Percentiles rank a stretch among this genome's conserved stretches.
phyloP scores from a whole-genome alignment of 2,888 invertebrate genomes.

The Lasioglossum lativentre region DNA sequence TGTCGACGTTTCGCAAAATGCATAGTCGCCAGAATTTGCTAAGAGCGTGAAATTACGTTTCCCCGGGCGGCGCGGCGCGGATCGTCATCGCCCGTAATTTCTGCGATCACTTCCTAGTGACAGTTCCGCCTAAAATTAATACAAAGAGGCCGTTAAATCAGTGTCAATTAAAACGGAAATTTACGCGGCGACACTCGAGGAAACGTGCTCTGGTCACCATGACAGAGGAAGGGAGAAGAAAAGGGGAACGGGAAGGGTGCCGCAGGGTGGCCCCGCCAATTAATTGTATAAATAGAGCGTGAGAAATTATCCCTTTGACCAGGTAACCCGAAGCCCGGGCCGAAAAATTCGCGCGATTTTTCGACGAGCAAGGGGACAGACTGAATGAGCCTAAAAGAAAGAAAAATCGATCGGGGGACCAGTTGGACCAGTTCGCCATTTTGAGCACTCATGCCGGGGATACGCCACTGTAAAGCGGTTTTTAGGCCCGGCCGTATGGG shows the following conservation, averaged over 20 bases:
- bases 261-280: constrained; percentile 2
- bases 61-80: constrained; percentile 22
- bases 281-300: constrained; percentile 29
- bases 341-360: constrained; percentile 25
- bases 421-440: constrained; percentile 77
- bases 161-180: constrained; percentile 65
- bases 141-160: constrained; percentile 62
- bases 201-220: background rate
- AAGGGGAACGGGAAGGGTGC: background rate
- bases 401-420: constrained; percentile 62
- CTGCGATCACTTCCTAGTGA: constrained; percentile 53
- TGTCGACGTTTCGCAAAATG: constrained; percentile 75
- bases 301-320: background rate
- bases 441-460: constrained; percentile 55
- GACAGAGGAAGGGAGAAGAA: background rate
- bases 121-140: constrained; percentile 70
- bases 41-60: constrained; percentile 68
- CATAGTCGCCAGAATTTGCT: constrained; percentile 72
- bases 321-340: background rate
- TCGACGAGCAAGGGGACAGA: constrained; percentile 42
- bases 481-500: constrained; percentile 23
- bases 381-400: constrained; percentile 60
- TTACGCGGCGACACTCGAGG: background rate
- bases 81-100: constrained; percentile 49
- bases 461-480: constrained; percentile 30